A percentile compares a stretch with the other conserved stretches of the same genome.
phyloP scores from a whole-genome alignment of 2,888 invertebrate species.

The Ceratothoa steindachneri region DNA sequence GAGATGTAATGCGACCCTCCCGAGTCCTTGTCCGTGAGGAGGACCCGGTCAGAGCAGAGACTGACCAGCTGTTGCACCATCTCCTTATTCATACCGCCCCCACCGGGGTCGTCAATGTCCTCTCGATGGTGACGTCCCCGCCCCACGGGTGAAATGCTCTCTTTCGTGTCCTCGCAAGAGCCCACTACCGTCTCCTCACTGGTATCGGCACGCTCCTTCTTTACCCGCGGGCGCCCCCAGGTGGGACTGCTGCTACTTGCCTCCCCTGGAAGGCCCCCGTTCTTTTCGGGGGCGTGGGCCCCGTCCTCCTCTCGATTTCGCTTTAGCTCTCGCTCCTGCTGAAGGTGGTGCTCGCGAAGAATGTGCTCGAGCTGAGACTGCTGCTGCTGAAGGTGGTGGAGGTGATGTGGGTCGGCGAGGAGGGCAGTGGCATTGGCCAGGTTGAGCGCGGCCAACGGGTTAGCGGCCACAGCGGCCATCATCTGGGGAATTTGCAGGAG shows the following conservation, averaged over 20 bases:
- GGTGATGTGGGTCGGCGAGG: slow-evolving; percentile 30
- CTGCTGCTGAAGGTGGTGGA: slow-evolving; percentile 44
- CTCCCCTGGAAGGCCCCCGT: slow-evolving; percentile 31
- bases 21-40: slow-evolving; percentile 40
- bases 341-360: slow-evolving; percentile 25
- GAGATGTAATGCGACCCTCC: slow-evolving; percentile 39
- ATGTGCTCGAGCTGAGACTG: slow-evolving; percentile 36
- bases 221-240: slow-evolving; percentile 27
- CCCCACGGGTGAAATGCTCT: neutral
- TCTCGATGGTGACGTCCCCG: slow-evolving; percentile 17
- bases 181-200: slow-evolving; percentile 18
- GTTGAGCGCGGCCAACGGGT: slow-evolving; percentile 32
- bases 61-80: slow-evolving; percentile 40
- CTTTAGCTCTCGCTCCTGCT: slow-evolving; percentile 22
- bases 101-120: slow-evolving; percentile 21
- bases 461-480: slow-evolving; percentile 38
- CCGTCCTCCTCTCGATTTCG: slow-evolving; percentile 29
- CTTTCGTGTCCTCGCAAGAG: neutral
- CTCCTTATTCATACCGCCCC: slow-evolving; percentile 33
- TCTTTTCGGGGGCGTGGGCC: slow-evolving; percentile 17
- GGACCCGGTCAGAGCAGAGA: slow-evolving; percentile 24
- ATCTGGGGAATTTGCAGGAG: slow-evolving; percentile 36
- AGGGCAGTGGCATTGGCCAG: slow-evolving; percentile 34
- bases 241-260: slow-evolving; percentile 36
- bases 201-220: slow-evolving; percentile 36